These are phyloP conservation scores for Pseudomyrmex cubaensis DNA, from an alignment of 1,140 invertebrate genomes.

Conservation along the genomic window DNA sequence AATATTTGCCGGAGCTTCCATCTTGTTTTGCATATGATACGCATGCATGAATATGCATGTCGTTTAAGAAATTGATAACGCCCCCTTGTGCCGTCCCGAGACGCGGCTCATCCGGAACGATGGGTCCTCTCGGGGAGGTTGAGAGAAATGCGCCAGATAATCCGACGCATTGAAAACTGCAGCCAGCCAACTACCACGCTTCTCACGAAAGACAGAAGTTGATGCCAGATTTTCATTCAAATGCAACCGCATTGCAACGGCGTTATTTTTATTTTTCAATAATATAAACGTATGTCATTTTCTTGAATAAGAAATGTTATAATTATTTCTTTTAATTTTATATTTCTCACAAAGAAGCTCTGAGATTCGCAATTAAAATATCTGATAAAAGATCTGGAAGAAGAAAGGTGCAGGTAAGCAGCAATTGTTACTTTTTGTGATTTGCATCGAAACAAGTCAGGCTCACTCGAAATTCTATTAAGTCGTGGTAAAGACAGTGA, in stretches of 20 bases:
- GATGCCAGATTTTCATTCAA: constrained; percentile 21
- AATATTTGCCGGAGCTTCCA: constrained; percentile 41
- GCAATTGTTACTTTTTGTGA: too few species aligned
- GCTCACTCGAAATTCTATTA: constrained; percentile 2
- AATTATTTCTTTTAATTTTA: too few species aligned
- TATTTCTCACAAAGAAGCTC: too few species aligned
- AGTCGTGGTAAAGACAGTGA: background rate
- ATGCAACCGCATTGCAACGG: background rate
- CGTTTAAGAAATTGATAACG: constrained; percentile 65
- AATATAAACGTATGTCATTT: too few species aligned
- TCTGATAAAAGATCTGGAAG: too few species aligned
- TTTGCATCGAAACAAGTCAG: too few species aligned
- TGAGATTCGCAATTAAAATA: too few species aligned
- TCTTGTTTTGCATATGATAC: constrained; percentile 58
- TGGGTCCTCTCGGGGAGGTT: background rate
- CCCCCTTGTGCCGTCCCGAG: background rate
- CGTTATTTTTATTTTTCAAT: background rate
- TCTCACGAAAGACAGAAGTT: background rate
- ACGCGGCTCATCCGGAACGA: constrained; percentile 14
- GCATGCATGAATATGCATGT: constrained; percentile 61
- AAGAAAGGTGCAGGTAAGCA: too few species aligned
- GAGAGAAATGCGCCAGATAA: background rate
- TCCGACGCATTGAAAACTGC: constrained; percentile 18
- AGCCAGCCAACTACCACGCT: background rate
- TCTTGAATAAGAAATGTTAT: too few species aligned